Base-by-base conservation (phyloP, 2,113 vertebrate genomes). In the Laticauda colubrina region DNA sequence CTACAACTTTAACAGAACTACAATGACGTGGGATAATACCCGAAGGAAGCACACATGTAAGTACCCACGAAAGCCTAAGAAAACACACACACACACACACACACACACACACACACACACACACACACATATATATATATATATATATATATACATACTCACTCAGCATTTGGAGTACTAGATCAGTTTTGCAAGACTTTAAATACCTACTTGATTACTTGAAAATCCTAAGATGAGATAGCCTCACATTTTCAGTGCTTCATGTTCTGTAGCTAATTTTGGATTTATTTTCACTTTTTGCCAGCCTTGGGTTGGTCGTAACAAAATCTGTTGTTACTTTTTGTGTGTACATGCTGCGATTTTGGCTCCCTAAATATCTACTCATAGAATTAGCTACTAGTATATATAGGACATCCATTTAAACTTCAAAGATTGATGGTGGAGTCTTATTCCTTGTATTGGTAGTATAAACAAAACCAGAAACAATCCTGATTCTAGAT, bases 191-290 rank as follows among this genome's bases (percentile, higher is more conserved):
- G 57, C 12, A 34, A 56, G 34, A n/a, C 21, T 15, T 86, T 89
- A 89, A 89, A 53, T 29, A 24, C 91, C 93, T 91, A 34, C 34
- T 94, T 85, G 18, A 88, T 89, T 59, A 29, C n/a, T n/a, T 94
- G 64, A 11, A 94, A 89, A 81, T 43, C 48, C 4, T 85, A 85
- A 91, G 15, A n/a, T 51, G 26, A 86, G 57, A 59, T 5, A 81
- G 34, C 34, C 75, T 39, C 34, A 6, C 69, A 81, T 3, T 43
- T 23, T 43, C 75, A 81, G 43, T 81, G 34, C 18, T 81, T 81
- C 75, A 81, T 43, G 34, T 81, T 81, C 75, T 81, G n/a, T 39
- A 81, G 34, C 34, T 81, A 21, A 9, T 7, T n/a, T 54, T 20
- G 87, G 53, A 55, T 88, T 88, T 55, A 20, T 88, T 54, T 55